phyloP scores from a whole-genome alignment of 2,113 vertebrate genomes.

The Corapipo altera region DNA sequence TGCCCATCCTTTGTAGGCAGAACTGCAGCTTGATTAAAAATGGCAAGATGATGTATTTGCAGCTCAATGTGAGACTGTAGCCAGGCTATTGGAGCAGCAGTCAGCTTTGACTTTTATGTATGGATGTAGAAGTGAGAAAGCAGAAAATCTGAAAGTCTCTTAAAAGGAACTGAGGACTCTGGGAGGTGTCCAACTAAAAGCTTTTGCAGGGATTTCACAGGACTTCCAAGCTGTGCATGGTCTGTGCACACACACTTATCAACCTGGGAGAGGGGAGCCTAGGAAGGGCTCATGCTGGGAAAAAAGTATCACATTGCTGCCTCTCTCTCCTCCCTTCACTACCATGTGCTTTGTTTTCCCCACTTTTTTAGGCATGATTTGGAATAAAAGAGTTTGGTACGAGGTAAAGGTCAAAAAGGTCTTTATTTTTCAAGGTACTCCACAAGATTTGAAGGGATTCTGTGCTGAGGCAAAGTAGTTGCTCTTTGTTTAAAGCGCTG shows the following conservation, averaged over 20 bases:
- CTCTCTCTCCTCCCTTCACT: not conserved
- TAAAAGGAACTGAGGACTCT: not conserved
- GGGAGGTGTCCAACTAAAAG: not conserved
- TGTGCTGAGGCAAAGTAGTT: not conserved
- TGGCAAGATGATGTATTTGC: not conserved
- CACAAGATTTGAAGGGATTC: not conserved
- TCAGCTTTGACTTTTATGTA: not conserved
- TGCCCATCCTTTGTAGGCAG: not conserved
- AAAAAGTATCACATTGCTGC: accelerated
- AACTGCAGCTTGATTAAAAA: not conserved
- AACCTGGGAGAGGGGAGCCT: not conserved
- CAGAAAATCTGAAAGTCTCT: not conserved
- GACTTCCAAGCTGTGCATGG: not conserved
- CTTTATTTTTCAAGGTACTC: not conserved
- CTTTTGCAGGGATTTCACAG: not conserved
- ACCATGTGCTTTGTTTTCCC: not conserved
- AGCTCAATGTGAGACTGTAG: not conserved
- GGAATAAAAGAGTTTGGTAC: not conserved
- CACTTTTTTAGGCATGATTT: not conserved
- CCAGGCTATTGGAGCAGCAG: not conserved
- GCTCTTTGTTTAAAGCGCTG: not conserved
- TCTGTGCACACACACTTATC: accelerated
- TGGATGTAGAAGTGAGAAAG: not conserved
- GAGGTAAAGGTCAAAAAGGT: not conserved
- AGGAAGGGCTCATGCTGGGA: not conserved